Percentiles rank a stretch among this genome's conserved stretches.
phyloP scores from a whole-genome alignment of 2,797 vertebrate species.

The Silurus lanzhouensis region DNA sequence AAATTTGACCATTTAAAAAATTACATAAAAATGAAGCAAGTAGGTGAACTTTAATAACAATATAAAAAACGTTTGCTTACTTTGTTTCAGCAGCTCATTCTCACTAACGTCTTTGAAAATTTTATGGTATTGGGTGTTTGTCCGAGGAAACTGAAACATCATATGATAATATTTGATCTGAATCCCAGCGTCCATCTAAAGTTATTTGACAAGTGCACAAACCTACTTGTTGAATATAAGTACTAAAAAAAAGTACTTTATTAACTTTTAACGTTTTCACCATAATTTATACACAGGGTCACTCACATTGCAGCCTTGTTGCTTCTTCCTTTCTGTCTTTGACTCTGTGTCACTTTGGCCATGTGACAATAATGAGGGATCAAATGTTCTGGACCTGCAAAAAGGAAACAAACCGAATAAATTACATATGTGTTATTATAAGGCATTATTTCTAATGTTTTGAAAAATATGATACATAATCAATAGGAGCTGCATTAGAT shows the following conservation, averaged over 20 bases:
- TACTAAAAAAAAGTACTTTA: background rate
- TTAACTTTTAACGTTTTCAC: background rate
- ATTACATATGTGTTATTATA: background rate
- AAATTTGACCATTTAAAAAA: too few species aligned
- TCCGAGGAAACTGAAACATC: constrained; percentile 83
- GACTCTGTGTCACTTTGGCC: constrained; percentile 76
- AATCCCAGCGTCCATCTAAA: background rate
- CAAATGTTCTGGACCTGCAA: constrained; percentile 77
- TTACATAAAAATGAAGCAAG: background rate
- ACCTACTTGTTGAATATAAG: background rate
- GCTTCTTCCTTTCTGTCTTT: constrained; percentile 88
- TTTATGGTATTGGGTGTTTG: constrained; percentile 93
- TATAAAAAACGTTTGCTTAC: constrained; percentile 71
- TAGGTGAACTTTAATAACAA: background rate
- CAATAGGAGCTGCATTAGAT: background rate
- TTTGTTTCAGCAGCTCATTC: constrained; percentile 88
- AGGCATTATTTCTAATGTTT: background rate
- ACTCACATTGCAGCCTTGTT: constrained; percentile 82
- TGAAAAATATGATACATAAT: background rate
- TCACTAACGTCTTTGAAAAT: constrained; percentile 88
- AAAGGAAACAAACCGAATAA: background rate
- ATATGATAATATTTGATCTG: constrained; percentile 41
- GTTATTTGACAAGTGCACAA: background rate
- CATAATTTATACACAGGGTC: background rate
- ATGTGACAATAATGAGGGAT: constrained; percentile 73